Evolutionary conservation across 2,888 invertebrate species (phyloP), one percentile per base, ranked within the genome.

Genomic region (Diadegma fenestrale): DNA sequence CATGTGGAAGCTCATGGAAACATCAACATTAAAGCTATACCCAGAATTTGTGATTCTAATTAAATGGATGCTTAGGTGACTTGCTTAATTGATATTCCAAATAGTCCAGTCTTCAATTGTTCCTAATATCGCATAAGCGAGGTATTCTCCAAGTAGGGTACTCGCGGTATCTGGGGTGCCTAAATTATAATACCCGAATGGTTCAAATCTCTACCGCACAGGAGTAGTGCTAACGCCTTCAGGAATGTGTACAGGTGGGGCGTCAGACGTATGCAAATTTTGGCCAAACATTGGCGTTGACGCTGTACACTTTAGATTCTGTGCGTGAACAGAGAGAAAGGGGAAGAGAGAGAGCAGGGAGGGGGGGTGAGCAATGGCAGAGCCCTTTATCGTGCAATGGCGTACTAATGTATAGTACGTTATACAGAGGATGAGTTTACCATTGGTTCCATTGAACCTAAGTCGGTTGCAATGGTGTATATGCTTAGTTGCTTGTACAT

Each of bases 211-310:
- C 51, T 12, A 43, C 54, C 54, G 54, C 17, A 68, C 48, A 14
- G 71, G 64, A 54, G 77, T 68, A 80, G 51, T 58, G 54, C 41
- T 58, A 51, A 73, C 83, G 75, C 58, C 77, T 73, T 86, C 86
- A 89, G 90, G 87, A 90, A 91, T 90, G 90, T 89, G 90, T 90
- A 90, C 51, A 64, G 90, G 88, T 63, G 73, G 48, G 63, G 64
- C 73, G 61, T 89, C 87, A 89, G 92, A 92, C 93, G 90, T 92
- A 93, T 93, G 93, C 93, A 93, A 93, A 93, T 93, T 90, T 90
- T 91, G 89, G 86, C 86, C 89, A 93, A 93, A 93, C 93, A 93
- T 91, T 91, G 91, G 89, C 90, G 89, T 88, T 88, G 89, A 89
- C 89, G 90, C 89, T 89, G 88, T 87, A 85, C 87, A 75, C 84